Evolutionary conservation across 2,888 invertebrate genomes (phyloP).

Genomic region (Dasypolia templi): DNA sequence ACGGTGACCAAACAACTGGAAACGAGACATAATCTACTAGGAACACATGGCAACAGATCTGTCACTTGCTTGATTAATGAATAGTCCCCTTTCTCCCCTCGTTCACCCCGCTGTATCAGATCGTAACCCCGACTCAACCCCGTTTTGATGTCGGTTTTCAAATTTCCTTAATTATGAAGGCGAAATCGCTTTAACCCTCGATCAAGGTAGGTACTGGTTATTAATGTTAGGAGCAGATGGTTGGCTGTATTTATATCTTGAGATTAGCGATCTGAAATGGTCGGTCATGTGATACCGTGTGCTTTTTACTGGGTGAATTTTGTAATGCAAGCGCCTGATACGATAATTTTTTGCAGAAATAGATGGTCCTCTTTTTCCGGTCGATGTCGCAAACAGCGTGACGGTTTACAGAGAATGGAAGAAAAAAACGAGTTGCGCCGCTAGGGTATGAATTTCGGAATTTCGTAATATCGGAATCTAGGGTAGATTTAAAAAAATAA

Average conservation of each 20-base stretch:
- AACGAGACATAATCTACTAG: slow-evolving; percentile 79
- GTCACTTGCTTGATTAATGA: slow-evolving; percentile 86
- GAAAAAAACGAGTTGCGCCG: too few relatives aligned
- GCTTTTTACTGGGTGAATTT: background rate
- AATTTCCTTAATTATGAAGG: slow-evolving; percentile 88
- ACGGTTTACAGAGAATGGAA: too few relatives aligned
- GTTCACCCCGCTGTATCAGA: slow-evolving; percentile 70
- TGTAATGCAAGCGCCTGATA: background rate
- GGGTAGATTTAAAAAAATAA: too few relatives aligned
- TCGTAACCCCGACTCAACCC: slow-evolving; percentile 70
- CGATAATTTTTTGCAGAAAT: background rate
- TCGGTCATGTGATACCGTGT: slow-evolving; percentile 44
- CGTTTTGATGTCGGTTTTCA: slow-evolving; percentile 82
- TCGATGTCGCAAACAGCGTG: background rate
- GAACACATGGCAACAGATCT: slow-evolving; percentile 77
- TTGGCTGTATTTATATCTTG: slow-evolving; percentile 54
- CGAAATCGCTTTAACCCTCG: slow-evolving; percentile 79
- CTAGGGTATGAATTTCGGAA: too few relatives aligned
- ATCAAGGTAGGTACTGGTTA: slow-evolving; percentile 58
- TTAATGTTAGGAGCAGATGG: slow-evolving; percentile 59
- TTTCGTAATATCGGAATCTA: too few relatives aligned
- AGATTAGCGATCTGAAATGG: slow-evolving; percentile 58
- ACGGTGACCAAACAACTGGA: slow-evolving; percentile 75
- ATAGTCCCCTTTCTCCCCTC: slow-evolving; percentile 69
- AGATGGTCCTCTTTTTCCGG: background rate